Conservation (phyloP, 2,888 invertebrate species). For the Hipparchia semele region DNA sequence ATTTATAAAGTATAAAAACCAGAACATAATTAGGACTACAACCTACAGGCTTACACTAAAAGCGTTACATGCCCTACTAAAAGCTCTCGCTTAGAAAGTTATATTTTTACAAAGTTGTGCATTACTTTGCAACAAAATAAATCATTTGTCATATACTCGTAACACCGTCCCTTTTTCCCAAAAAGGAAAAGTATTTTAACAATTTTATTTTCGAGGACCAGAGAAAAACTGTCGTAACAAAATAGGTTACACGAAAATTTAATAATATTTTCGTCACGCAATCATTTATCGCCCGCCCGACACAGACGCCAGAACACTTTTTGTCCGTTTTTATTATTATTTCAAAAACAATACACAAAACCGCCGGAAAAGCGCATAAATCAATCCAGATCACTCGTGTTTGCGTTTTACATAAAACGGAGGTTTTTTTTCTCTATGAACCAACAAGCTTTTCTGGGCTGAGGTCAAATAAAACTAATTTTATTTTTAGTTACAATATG, state of each 20-base stretch:
- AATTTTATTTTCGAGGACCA: slow-evolving; percentile 1
- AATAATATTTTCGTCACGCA: slow-evolving; percentile 26
- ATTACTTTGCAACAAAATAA: not conserved
- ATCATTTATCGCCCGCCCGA: slow-evolving; percentile 29
- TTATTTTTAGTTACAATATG: not conserved
- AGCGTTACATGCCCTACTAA: not conserved
- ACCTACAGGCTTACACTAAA: no score
- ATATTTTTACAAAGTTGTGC: not conserved
- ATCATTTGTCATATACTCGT: slow-evolving; percentile 6
- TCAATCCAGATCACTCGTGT: slow-evolving; percentile 28
- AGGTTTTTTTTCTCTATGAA: not conserved
- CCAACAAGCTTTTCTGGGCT: not conserved
- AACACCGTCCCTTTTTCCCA: slow-evolving; percentile 4
- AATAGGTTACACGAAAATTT: slow-evolving; percentile 22
- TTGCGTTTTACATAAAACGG: slow-evolving; percentile 30
- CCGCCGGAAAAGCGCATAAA: slow-evolving; percentile 27
- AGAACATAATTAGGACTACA: no score
- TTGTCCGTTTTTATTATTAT: slow-evolving; percentile 22
- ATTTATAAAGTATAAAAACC: no score
- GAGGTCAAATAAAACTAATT: not conserved
- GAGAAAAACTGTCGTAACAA: slow-evolving; percentile 7
- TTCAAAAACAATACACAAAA: slow-evolving; percentile 30
- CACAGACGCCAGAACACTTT: slow-evolving; percentile 31
- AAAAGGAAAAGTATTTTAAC: slow-evolving; percentile 9
- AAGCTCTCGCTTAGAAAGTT: not conserved